These are phyloP conservation scores for Panonychus citri DNA, from an alignment of 1,140 invertebrate species.

Conservation along the genomic window DNA sequence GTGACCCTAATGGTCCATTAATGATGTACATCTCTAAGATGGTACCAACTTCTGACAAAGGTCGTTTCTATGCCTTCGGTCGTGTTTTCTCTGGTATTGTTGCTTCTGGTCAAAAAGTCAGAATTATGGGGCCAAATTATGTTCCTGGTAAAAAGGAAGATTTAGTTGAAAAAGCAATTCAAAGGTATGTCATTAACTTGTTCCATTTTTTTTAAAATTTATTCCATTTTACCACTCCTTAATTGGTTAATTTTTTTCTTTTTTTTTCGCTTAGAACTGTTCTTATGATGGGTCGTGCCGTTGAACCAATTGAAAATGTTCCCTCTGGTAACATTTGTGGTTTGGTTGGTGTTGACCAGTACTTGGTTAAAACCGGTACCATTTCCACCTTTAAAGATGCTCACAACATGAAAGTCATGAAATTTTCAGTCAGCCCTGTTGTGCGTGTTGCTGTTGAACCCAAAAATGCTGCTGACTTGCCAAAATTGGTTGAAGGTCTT, in stretches of 20 bases:
- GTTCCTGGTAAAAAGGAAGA: constrained; percentile 95
- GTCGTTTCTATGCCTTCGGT: constrained; percentile 98
- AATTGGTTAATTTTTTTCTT: constrained; percentile 61
- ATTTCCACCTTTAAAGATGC: constrained; percentile 97
- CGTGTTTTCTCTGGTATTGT: constrained; percentile 96
- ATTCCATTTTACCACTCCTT: constrained; percentile 30
- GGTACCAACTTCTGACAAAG: constrained; percentile 98
- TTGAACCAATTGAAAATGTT: constrained; percentile 97
- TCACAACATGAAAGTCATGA: constrained; percentile 95
- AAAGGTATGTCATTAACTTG: constrained; percentile 28
- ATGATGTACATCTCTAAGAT: constrained; percentile 99
- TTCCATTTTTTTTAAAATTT: not conserved
- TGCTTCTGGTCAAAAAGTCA: constrained; percentile 80
- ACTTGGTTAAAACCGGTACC: constrained; percentile 96
- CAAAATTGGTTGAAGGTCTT: constrained; percentile 89
- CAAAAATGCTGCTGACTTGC: constrained; percentile 95
- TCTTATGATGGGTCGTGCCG: constrained; percentile 99
- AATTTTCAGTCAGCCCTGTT: constrained; percentile 96
- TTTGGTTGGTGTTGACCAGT: constrained; percentile 98
- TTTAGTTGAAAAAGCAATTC: constrained; percentile 94
- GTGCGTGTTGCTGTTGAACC: constrained; percentile 98
- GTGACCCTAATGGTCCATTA: constrained; percentile 81
- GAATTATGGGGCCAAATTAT: constrained; percentile 97
- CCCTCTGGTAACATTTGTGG: constrained; percentile 99
- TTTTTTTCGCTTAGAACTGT: constrained; percentile 46